Evolutionary conservation across 2,113 vertebrate species (phyloP), one percentile per base, ranked within the genome.

Genomic region (Eretmochelys imbricata): DNA sequence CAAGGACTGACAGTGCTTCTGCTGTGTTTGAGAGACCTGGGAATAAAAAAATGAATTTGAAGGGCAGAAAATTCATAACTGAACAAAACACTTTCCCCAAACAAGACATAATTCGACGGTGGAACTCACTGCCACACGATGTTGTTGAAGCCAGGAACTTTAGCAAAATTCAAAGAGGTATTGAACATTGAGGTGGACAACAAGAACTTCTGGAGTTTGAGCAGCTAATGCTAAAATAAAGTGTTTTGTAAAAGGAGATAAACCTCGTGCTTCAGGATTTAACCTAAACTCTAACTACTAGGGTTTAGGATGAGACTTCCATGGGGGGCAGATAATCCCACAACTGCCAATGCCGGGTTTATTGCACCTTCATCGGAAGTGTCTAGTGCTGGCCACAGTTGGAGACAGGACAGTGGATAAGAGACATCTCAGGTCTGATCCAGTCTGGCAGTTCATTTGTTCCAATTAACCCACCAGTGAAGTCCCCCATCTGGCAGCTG

Each of bases 241-340:
- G 27, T 55, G 50, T 91, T 95, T 96, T 96, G 96, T 85, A 96
- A 97, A 93, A 94, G 79, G 89, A 92, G 95, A 94, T 82, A 96
- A 95, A 22, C 48, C 84, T 82, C 20, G 51, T 3, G 2, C 13
- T 87, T 94, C 87, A 80, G 85, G 72, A 89, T 87, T 72, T n/a
- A 38, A 22, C 19, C n/a, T 38, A 72, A 72, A 62, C 29, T 62
- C 69, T n/a, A n/a, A 38, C 35, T 22, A 38, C 35, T 38, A 72
- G 8, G n/a, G n/a, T 72, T 62, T 62, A 69, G 69, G 69, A 10
- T 72, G 69, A 38, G n/a, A 72, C 14, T 72, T 72, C 35, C n/a
- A 22, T 38, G 1, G 5, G 2, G 50, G 49, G 69, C 83, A 84
- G 86, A 78, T 19, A 25, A 78, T 81, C 19, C 83, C 86, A 38